Conservation (phyloP, 2,888 invertebrate genomes). For the Drosophila leonis region DNA sequence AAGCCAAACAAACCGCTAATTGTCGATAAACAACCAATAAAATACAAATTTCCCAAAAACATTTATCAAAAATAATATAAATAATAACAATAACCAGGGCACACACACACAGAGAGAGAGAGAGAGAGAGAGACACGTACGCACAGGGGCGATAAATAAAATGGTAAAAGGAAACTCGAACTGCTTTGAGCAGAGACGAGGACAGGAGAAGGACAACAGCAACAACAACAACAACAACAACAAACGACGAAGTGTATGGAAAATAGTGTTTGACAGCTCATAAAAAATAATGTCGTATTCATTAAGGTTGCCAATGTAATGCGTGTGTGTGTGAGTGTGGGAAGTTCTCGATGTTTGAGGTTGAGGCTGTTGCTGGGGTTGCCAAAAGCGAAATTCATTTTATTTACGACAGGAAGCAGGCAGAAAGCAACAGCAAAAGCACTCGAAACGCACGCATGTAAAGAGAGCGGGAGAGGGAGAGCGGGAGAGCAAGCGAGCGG, state of each 20-base stretch:
- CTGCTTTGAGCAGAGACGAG: slow-evolving; percentile 36
- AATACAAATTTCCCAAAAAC: slow-evolving; percentile 79
- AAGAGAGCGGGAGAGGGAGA: slow-evolving; percentile 8
- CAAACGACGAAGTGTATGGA: slow-evolving; percentile 69
- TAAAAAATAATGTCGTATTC: slow-evolving; percentile 81
- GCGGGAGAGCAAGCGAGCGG: background rate
- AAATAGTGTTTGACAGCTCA: slow-evolving; percentile 83
- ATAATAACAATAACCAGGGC: slow-evolving; percentile 72
- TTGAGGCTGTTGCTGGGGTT: slow-evolving; percentile 54
- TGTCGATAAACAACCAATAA: slow-evolving; percentile 80
- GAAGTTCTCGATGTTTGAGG: slow-evolving; percentile 41
- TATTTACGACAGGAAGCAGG: slow-evolving; percentile 78
- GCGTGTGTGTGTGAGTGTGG: slow-evolving; percentile 39
- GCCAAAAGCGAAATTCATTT: slow-evolving; percentile 74
- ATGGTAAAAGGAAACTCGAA: slow-evolving; percentile 71
- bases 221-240: slow-evolving; percentile 48
- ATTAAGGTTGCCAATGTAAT: slow-evolving; percentile 72
- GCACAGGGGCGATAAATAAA: slow-evolving; percentile 67
- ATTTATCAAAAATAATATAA: slow-evolving; percentile 79
- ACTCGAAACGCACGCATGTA: slow-evolving; percentile 75
- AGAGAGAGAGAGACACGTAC: slow-evolving; percentile 38
- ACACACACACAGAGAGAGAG: slow-evolving; percentile 40
- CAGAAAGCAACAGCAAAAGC: slow-evolving; percentile 65
- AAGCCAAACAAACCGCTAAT: slow-evolving; percentile 77
- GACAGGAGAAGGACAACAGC: slow-evolving; percentile 36